phyloP scores from a whole-genome alignment of 2,888 invertebrate species.

The Tetramorium bicarinatum region DNA sequence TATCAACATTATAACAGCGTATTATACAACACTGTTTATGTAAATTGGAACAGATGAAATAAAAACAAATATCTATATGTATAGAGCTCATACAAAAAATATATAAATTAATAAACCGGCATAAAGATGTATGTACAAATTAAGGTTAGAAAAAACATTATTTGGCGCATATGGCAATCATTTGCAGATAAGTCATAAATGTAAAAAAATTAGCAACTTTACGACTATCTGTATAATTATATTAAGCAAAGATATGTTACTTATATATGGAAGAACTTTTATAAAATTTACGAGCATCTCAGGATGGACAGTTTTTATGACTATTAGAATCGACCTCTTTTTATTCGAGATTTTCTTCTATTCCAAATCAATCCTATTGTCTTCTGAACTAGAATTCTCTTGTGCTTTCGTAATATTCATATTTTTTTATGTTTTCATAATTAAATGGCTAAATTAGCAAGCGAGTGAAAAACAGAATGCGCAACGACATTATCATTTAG shows the following conservation, averaged over 20 bases:
- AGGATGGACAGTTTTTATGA: slow-evolving; percentile 78
- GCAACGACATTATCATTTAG: neutral
- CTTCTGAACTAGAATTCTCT: neutral
- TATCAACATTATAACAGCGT: slow-evolving; percentile 5
- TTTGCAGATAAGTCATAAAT: slow-evolving; percentile 48
- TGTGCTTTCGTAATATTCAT: neutral
- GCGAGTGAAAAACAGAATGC: neutral
- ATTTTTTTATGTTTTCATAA: neutral
- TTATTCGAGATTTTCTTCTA: slow-evolving; percentile 5
- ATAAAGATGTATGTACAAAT: slow-evolving; percentile 38
- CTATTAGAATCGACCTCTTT: slow-evolving; percentile 33
- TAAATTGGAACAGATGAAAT: slow-evolving; percentile 9
- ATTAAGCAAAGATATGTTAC: slow-evolving; percentile 69
- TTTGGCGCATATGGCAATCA: slow-evolving; percentile 46
- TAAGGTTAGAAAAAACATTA: slow-evolving; percentile 42
- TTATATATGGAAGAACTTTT: slow-evolving; percentile 79
- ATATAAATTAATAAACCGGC: slow-evolving; percentile 24
- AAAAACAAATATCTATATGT: slow-evolving; percentile 19
- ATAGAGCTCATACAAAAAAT: slow-evolving; percentile 13
- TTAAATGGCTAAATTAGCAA: neutral
- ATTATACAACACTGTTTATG: neutral
- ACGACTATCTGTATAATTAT: slow-evolving; percentile 63
- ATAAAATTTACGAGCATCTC: slow-evolving; percentile 70
- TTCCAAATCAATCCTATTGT: slow-evolving; percentile 1
- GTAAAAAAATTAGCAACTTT: slow-evolving; percentile 60